These are phyloP conservation scores for Choristoneura rosaceana DNA, from an alignment of 2,888 invertebrate genomes.

Conservation along the genomic window DNA sequence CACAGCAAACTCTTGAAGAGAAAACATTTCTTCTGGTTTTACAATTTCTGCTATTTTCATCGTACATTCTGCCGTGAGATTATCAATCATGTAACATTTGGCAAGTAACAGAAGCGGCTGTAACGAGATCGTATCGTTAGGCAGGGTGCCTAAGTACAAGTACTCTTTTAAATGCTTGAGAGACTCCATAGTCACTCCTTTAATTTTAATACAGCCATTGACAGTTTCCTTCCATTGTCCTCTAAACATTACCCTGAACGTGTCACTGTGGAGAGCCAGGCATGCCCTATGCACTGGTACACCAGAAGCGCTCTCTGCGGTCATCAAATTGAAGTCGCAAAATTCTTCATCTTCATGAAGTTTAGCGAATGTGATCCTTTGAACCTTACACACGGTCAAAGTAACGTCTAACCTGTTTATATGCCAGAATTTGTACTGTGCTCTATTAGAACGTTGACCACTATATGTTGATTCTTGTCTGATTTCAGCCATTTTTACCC, in stretches of 20 bases:
- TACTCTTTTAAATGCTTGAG: neutral
- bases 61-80: neutral
- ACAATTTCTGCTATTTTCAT: neutral
- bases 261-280: neutral
- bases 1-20: neutral
- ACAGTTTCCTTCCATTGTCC: neutral
- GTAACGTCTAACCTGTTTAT: neutral
- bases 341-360: neutral
- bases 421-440: neutral
- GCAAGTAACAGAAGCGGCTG: neutral
- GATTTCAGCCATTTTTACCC: neutral
- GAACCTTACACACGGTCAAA: neutral
- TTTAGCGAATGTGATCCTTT: neutral
- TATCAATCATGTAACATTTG: neutral
- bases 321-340: neutral
- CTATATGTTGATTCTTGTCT: neutral
- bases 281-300: neutral
- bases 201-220: neutral
- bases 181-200: neutral
- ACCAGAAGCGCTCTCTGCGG: neutral
- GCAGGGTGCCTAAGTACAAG: neutral
- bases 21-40: neutral
- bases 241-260: neutral
- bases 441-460: neutral
- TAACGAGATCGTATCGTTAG: neutral